Evolutionary conservation across 2,113 vertebrate genomes (phyloP), one percentile per base, ranked within the genome.

Genomic region (Periophthalmus modestus): DNA sequence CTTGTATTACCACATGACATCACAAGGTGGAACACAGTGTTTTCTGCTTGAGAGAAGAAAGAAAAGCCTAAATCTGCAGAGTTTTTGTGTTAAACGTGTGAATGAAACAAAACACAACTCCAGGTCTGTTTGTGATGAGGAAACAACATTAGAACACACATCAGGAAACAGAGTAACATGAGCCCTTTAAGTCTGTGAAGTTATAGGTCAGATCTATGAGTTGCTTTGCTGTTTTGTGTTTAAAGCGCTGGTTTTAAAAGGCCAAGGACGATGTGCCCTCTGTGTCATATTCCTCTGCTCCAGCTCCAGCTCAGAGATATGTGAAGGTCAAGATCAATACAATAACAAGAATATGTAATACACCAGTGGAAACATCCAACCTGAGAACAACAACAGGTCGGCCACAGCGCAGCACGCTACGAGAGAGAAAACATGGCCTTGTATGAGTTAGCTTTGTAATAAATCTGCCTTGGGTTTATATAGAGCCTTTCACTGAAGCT

Each of bases 291-390:
- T n/a, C 69, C 16, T 52, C 75, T 72, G 57, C 47, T 67, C 10
- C 47, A n/a, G 28, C 59, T 62, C 36, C 16, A 65, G 39, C 58
- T 46, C 15, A 16, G 39, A 7, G 52, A 19, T 54, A n/a, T 66
- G 0, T 80, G 76, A 88, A 90, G 78, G 87, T 87, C 80, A 82
- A 59, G 69, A 66, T 81, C 59, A 73, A 0, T 46, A 28, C 34
- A 54, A 71, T 71, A 15, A 81, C 79, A 43, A 10, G 9, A 43
- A 43, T 43, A 43, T 43, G 39, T 43, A 43, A 43, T 43, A 43
- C 7, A 43, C 39, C 39, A 10, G 39, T 43, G 54, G 76, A 76
- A 28, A 13, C 57, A 28, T 24, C 57, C 24, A 1, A 59, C 5
- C 59, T 0, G 15, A 34, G 59, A 15, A 62, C 23, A 33, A 62